phyloP scores from a whole-genome alignment of 2,113 vertebrate genomes.

The Parus major region DNA sequence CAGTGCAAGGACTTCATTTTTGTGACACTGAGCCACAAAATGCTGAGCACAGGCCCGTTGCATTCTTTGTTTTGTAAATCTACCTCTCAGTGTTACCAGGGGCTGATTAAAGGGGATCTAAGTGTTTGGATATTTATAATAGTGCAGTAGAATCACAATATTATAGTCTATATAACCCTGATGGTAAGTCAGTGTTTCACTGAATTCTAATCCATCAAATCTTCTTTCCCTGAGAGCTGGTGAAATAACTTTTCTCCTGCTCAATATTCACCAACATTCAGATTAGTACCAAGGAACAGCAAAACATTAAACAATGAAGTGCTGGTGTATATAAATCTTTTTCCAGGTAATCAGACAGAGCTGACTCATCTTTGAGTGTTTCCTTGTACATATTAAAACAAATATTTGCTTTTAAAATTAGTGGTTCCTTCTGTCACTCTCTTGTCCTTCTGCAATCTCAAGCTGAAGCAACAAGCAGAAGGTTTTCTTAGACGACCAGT shows the following conservation, averaged over 20 bases:
- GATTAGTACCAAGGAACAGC: neutral
- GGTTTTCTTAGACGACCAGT: neutral
- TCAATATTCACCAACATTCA: neutral
- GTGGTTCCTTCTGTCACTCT: neutral
- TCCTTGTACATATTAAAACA: slow-evolving; percentile 3
- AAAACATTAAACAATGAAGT: neutral
- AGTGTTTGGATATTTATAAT: neutral
- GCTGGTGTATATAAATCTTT: neutral
- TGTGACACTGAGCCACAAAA: neutral
- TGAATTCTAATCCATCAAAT: neutral
- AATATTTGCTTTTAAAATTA: neutral
- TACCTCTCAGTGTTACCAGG: neutral
- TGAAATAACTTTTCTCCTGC: neutral
- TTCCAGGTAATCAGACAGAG: neutral
- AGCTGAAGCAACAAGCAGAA: neutral
- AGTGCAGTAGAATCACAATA: neutral
- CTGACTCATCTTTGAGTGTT: neutral
- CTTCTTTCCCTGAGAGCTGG: neutral
- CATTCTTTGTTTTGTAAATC: neutral
- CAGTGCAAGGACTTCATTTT: neutral
- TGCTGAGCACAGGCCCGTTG: neutral
- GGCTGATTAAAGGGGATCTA: neutral
- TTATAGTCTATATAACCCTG: neutral
- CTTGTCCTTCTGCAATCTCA: neutral
- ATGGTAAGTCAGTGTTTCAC: neutral